Conservation (phyloP, 2,113 vertebrate species). For the Pithys albifrons region DNA sequence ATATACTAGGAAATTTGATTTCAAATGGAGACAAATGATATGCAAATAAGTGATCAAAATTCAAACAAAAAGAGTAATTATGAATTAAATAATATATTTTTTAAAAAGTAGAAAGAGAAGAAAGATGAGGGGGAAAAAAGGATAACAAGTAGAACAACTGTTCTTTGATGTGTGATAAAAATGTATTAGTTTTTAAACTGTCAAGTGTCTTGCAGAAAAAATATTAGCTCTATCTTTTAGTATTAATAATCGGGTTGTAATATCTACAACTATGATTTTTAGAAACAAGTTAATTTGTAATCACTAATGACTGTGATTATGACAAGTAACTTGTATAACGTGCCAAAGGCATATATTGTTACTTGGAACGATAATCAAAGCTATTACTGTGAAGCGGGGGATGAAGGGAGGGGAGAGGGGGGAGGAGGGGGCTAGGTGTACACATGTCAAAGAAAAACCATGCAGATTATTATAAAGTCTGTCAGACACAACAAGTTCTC, state of each 20-base stretch:
- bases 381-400: background rate
- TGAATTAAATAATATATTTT: background rate
- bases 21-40: background rate
- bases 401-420: background rate
- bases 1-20: background rate
- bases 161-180: background rate
- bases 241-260: background rate
- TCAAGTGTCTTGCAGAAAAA: background rate
- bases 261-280: background rate
- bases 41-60: constrained; percentile 31
- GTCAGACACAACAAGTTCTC: background rate
- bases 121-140: background rate
- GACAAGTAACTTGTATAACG: background rate
- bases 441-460: background rate
- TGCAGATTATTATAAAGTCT: background rate
- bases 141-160: background rate
- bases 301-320: background rate
- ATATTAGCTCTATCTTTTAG: background rate
- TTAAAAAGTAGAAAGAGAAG: background rate
- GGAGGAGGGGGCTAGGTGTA: background rate
- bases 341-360: background rate
- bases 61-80: background rate
- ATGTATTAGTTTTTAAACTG: background rate
- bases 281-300: constrained; percentile 2
- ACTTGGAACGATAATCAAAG: background rate